Conservation (phyloP, 2,113 vertebrate species). For the Morone saxatilis region DNA sequence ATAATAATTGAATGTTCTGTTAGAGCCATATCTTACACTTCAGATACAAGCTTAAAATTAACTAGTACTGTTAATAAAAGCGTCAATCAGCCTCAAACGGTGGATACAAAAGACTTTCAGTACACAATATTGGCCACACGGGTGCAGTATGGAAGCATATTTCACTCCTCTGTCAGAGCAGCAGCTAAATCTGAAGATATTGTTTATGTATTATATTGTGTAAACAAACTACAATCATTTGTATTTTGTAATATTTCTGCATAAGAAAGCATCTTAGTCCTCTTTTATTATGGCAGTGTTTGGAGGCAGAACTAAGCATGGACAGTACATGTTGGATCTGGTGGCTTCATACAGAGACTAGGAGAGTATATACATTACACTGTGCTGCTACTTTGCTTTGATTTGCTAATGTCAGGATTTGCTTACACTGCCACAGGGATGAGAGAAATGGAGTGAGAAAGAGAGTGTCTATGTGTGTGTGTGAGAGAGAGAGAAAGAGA, state of each 20-base stretch:
- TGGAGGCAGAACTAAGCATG: background rate
- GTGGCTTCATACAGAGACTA: background rate
- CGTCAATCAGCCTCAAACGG: background rate
- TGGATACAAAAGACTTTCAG: constrained; percentile 1
- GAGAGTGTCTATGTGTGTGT: background rate
- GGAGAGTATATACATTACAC: background rate
- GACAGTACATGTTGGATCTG: constrained; percentile 13
- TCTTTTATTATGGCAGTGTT: constrained; percentile 8
- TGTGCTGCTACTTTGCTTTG: constrained; percentile 15
- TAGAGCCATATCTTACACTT: background rate
- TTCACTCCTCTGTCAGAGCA: background rate
- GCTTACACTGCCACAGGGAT: constrained; percentile 25
- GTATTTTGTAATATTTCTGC: background rate
- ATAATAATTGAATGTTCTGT: no score
- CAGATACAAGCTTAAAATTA: background rate
- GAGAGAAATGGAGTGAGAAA: constrained; percentile 3
- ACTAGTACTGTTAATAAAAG: background rate
- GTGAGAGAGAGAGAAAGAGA: background rate
- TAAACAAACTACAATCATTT: background rate
- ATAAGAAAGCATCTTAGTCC: background rate
- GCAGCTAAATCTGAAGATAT: background rate
- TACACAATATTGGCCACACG: constrained; percentile 65
- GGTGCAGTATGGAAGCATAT: constrained; percentile 62
- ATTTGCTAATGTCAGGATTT: constrained; percentile 45
- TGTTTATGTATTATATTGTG: background rate